Conservation (phyloP, 2,888 invertebrate species). For the Resseliella maxima region DNA sequence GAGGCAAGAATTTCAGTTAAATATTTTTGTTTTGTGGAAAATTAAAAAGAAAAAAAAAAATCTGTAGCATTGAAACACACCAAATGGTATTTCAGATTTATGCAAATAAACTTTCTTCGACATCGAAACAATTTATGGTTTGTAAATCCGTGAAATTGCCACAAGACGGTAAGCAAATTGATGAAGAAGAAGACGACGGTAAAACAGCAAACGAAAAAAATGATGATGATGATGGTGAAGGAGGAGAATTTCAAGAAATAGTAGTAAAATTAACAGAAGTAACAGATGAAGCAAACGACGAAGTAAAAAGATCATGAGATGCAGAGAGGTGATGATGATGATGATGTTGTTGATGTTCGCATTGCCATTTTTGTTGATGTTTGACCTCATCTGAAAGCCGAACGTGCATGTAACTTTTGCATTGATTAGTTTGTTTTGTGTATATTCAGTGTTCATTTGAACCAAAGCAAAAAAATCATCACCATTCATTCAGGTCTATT, state of each 20-base stretch:
- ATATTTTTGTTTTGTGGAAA: neutral
- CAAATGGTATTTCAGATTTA: neutral
- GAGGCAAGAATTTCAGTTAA: neutral
- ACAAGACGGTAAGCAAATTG: no score
- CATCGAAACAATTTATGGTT: neutral
- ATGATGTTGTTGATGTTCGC: neutral
- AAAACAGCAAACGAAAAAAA: no score
- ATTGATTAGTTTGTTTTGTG: neutral
- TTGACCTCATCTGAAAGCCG: no score
- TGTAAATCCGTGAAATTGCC: neutral
- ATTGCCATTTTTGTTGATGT: no score
- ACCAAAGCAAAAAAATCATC: neutral
- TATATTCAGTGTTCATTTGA: no score
- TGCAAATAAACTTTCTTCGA: neutral
- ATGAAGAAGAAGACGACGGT: no score
- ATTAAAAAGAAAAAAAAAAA: neutral
- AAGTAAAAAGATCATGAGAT: no score
- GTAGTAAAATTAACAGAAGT: no score
- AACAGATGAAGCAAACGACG: no score
- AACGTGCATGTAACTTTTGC: neutral
- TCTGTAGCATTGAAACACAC: no score
- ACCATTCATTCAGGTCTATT: constrained; percentile 2
- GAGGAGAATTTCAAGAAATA: no score
- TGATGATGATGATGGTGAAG: no score
- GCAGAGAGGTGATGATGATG: neutral